Percentiles rank a stretch among this genome's conserved stretches.
Evolutionary conservation across 2,113 vertebrate genomes (phyloP).

Genomic region (Dicaeum eximium): DNA sequence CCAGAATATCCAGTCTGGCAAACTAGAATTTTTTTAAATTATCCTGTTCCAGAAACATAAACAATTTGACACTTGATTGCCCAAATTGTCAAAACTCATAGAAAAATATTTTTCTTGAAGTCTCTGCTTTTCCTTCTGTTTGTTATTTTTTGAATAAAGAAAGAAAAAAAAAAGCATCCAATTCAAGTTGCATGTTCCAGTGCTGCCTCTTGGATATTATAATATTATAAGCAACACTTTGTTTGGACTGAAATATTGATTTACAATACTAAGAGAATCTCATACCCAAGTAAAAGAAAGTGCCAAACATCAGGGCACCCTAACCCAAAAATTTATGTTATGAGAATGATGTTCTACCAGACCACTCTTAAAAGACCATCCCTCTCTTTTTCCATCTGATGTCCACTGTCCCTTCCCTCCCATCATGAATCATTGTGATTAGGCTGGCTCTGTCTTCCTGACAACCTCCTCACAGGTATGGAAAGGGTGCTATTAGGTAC

Average conservation of each 20-base stretch:
- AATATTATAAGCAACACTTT: not conserved
- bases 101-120: not conserved
- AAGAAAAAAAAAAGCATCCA: not conserved
- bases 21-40: not conserved
- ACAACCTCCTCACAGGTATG: not conserved
- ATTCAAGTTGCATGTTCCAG: not conserved
- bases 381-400: not conserved
- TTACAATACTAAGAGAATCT: not conserved
- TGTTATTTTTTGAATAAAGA: not conserved
- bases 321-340: not conserved
- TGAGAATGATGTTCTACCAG: not conserved
- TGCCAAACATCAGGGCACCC: not conserved
- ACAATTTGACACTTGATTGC: not conserved
- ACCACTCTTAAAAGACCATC: not conserved
- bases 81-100: not conserved
- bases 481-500: not conserved
- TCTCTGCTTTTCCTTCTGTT: not conserved
- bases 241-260: not conserved
- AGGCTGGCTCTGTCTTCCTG: not conserved
- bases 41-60: not conserved
- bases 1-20: not conserved
- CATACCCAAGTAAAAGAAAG: not conserved
- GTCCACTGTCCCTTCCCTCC: not conserved
- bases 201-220: not conserved
- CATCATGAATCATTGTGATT: not conserved